Conservation (phyloP, 2,113 vertebrate genomes). For the Lonchura striata region DNA sequence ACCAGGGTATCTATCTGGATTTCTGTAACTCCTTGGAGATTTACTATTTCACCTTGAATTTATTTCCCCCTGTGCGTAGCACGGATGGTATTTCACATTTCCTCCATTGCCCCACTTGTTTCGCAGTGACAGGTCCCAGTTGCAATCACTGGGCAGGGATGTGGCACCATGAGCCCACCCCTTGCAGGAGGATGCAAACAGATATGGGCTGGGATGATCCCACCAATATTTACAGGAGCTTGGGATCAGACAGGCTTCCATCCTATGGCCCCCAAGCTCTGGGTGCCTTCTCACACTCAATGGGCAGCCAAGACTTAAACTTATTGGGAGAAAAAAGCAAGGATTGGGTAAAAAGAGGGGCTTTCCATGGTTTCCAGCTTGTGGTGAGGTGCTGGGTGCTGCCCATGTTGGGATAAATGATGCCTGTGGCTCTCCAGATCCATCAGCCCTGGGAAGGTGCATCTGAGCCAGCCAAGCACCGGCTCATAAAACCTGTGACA, state of each 20-base stretch:
- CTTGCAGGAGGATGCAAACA: background rate
- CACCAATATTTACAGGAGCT: background rate
- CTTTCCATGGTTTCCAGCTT: background rate
- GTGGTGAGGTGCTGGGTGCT: background rate
- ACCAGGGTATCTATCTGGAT: background rate
- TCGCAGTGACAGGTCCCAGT: background rate
- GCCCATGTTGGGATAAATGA: background rate
- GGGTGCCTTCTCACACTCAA: background rate
- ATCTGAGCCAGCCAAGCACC: background rate
- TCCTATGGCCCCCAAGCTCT: background rate
- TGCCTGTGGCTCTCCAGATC: background rate
- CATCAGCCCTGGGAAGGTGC: background rate
- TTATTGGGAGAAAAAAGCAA: background rate
- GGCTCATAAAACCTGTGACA: background rate
- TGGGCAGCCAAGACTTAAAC: background rate
- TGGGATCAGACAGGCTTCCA: background rate
- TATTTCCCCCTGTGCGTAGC: background rate
- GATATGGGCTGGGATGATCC: background rate
- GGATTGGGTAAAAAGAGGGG: background rate
- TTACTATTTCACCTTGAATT: constrained; percentile 28
- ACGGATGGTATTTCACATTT: background rate
- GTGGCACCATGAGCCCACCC: fast-evolving
- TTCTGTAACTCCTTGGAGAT: constrained; percentile 37
- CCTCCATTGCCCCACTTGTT: background rate
- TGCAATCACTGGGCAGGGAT: background rate